phyloP scores from a whole-genome alignment of 1,140 invertebrate species.

The Homalodisca vitripennis region DNA sequence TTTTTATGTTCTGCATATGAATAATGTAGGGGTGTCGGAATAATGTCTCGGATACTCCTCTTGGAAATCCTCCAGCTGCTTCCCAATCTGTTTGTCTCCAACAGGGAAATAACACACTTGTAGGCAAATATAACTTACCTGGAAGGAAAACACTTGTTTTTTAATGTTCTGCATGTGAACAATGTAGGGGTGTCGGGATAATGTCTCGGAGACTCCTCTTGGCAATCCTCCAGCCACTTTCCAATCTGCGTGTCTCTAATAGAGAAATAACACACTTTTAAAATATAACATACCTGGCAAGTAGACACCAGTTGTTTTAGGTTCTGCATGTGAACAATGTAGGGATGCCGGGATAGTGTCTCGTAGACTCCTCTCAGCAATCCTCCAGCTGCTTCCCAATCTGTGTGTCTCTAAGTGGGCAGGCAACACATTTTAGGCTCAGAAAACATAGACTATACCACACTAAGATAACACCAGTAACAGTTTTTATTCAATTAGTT shows the following conservation, averaged over 20 bases:
- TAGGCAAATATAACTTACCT: constrained; percentile 62
- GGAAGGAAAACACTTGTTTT: constrained; percentile 78
- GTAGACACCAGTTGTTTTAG: constrained; percentile 86
- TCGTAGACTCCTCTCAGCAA: constrained; percentile 93
- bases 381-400: constrained; percentile 94
- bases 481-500: no score
- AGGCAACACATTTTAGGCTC: no score
- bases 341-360: constrained; percentile 88
- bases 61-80: constrained; percentile 87
- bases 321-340: constrained; percentile 95
- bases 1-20: constrained; percentile 96
- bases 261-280: no score
- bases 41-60: constrained; percentile 94
- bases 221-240: constrained; percentile 89
- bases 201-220: constrained; percentile 93
- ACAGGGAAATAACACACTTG: no score
- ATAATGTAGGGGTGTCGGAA: constrained; percentile 92
- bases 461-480: no score
- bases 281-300: constrained; percentile 81
- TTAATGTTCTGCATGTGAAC: constrained; percentile 96
- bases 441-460: no score
- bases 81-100: constrained; percentile 94
- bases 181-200: constrained; percentile 90
- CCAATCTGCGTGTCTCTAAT: no score
- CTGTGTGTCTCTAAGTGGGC: constrained; percentile 84